Conservation (phyloP, 2,888 invertebrate genomes). For the Lissocephala sabroskyi region DNA sequence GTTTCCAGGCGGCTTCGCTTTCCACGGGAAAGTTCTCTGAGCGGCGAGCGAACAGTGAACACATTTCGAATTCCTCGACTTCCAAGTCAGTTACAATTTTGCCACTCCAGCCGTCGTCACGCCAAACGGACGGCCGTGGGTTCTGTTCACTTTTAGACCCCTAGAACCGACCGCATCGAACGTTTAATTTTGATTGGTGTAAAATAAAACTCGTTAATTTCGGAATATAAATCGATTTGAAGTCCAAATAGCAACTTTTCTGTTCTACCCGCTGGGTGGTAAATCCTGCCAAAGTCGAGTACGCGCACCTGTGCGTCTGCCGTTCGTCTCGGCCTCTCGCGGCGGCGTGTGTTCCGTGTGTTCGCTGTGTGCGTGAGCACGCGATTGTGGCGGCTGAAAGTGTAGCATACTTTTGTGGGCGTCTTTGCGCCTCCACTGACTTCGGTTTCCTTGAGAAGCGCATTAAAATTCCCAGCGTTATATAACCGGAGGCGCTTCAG, state of each 20-base stretch:
- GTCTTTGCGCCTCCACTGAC: conserved; percentile 2
- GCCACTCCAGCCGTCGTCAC: conserved; percentile 67
- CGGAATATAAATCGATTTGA: too few species aligned
- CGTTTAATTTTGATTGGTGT: not conserved
- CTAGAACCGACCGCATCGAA: not conserved
- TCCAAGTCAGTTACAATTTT: conserved; percentile 69
- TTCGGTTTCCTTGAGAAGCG: not conserved
- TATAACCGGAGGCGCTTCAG: not conserved
- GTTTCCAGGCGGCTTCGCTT: conserved; percentile 12
- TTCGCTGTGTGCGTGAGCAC: not conserved
- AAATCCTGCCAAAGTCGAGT: too few species aligned
- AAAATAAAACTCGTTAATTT: too few species aligned
- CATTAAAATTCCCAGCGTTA: not conserved
- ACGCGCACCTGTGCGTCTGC: conserved; percentile 1
- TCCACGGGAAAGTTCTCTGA: conserved; percentile 27
- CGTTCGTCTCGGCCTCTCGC: too few species aligned
- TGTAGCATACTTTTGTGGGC: conserved; percentile 17
- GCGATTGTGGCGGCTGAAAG: conserved; percentile 3
- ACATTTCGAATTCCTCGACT: too few species aligned
- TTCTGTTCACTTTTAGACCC: too few species aligned
- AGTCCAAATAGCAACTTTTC: too few species aligned
- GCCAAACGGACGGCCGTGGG: conserved; percentile 22
- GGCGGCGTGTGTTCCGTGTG: too few species aligned
- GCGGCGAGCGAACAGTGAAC: conserved; percentile 10
- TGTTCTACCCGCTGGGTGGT: too few species aligned